phyloP scores from a whole-genome alignment of 2,888 invertebrate genomes.

The Steromphala cineraria region DNA sequence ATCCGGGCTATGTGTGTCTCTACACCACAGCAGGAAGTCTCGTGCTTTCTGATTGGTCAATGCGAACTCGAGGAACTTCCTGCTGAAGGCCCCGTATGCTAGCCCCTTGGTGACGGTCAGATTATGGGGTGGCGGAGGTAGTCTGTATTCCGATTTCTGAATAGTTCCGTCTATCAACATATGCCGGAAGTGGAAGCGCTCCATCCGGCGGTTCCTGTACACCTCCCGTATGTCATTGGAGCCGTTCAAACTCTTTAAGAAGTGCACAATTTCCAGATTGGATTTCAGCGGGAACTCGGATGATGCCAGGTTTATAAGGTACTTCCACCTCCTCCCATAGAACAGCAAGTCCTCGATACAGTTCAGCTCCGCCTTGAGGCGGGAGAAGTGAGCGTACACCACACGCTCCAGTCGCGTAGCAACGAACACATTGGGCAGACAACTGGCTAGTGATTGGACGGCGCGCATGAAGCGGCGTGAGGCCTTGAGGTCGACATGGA shows the following conservation, averaged over 20 bases:
- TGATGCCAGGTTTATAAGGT: constrained; percentile 66
- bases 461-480: constrained; percentile 41
- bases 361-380: constrained; percentile 61
- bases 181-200: constrained; percentile 19
- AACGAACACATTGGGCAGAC: constrained; percentile 71
- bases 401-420: constrained; percentile 57
- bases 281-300: constrained; percentile 65
- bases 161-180: constrained; percentile 30
- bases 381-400: constrained; percentile 54
- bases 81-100: constrained; percentile 59
- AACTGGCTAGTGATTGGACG: constrained; percentile 47
- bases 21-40: constrained; percentile 56
- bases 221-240: constrained; percentile 61
- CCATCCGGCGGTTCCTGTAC: constrained; percentile 27
- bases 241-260: constrained; percentile 59
- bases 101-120: constrained; percentile 60
- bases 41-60: constrained; percentile 41
- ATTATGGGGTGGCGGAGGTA: constrained; percentile 45
- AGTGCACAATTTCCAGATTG: constrained; percentile 64
- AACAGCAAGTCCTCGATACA: constrained; percentile 56
- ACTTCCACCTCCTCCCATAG: constrained; percentile 51
- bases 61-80: constrained; percentile 57
- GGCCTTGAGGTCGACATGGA: constrained; percentile 70
- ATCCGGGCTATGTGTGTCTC: constrained; percentile 62
- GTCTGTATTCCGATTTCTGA: constrained; percentile 29